Base-by-base conservation (phyloP, 2,888 invertebrate species). In the Cantharis rufa region DNA sequence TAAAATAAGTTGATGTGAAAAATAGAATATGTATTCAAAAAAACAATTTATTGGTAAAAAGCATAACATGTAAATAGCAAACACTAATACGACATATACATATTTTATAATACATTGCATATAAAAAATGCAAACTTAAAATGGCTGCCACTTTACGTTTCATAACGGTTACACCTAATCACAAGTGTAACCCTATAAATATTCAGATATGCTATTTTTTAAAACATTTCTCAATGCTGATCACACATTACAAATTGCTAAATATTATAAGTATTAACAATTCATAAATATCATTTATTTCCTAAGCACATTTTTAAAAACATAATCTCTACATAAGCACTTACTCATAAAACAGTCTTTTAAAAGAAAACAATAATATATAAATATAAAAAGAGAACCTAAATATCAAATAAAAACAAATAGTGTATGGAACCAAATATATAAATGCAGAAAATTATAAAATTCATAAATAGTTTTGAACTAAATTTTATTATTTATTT, bases 51-150 rank as follows among this genome's bases (percentile, higher is more conserved):
- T 64, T 75, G 13, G 48, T 70, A 75, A 70, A 77, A 78, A 75
- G 75, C 75, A 81, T 78, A 80, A 79, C 79, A 79, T 66, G 74
- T 74, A 79, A 79, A 79, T 74, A 78, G 79, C 78, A 79, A 77
- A 80, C 79, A 80, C 79, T 77, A 78, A 76, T 76, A 80, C 81
- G 78, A 80, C 80, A 79, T 80, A 79, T 80, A 80, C 78, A 81
- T 79, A 81, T 48, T 48, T 78, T 76, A 77, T 81, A 79, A 71
- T 71, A 74, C 69, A 72, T 16, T 72, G 27, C 27, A 68, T 71
- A 61, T 71, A 77, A 69, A 72, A 69, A 76, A 69, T 28, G 28
- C 28, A 61, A 73, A 72, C 48, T 63, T 16, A 73, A 73, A 61
- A 32, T 61, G 70, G 76, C 76, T 76, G 76, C 76, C 76, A 48